A percentile compares a stretch with the other conserved stretches of the same genome.
These are phyloP conservation scores for Drosophila baimaii DNA, from an alignment of 1,140 invertebrate species.

Conservation along the genomic window DNA sequence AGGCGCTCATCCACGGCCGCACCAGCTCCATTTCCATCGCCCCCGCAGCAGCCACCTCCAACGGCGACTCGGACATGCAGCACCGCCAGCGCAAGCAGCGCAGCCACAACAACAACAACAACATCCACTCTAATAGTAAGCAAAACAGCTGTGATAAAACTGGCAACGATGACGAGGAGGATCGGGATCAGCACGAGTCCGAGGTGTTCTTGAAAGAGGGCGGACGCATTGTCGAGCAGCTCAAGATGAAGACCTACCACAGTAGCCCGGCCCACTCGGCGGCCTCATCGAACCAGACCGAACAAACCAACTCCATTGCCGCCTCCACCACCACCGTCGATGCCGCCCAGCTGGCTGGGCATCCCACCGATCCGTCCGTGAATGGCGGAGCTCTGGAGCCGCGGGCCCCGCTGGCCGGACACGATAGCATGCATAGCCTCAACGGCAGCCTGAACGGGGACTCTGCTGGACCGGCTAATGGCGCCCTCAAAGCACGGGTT, in stretches of 20 bases:
- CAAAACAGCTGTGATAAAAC: conserved; percentile 77
- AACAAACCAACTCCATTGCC: conserved; percentile 65
- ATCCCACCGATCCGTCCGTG: conserved; percentile 38
- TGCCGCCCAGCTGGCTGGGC: conserved; percentile 35
- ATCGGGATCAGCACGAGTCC: conserved; percentile 52
- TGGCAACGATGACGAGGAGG: conserved; percentile 63
- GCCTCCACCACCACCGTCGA: conserved; percentile 45
- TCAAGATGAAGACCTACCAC: conserved; percentile 67
- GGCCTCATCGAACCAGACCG: conserved; percentile 79
- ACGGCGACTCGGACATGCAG: conserved; percentile 71
- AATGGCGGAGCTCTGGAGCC: conserved; percentile 26
- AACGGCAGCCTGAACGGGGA: conserved; percentile 59
- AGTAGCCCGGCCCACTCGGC: conserved; percentile 71
- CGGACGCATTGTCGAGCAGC: conserved; percentile 64
- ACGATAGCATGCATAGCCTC: conserved; percentile 71
- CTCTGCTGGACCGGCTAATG: conserved; percentile 33
- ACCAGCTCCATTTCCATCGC: conserved; percentile 27
- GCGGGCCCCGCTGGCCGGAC: conserved; percentile 64
- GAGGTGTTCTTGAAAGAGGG: conserved; percentile 64
- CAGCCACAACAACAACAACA: conserved; percentile 69
- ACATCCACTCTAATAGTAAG: conserved; percentile 61
- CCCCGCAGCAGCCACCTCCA: conserved; percentile 10
- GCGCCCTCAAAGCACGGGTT: conserved; percentile 69
- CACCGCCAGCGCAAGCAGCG: conserved; percentile 79
- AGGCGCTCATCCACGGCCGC: conserved; percentile 60